Base-by-base conservation (phyloP, 1,140 invertebrate species). In the Cecropterus lyciades region DNA sequence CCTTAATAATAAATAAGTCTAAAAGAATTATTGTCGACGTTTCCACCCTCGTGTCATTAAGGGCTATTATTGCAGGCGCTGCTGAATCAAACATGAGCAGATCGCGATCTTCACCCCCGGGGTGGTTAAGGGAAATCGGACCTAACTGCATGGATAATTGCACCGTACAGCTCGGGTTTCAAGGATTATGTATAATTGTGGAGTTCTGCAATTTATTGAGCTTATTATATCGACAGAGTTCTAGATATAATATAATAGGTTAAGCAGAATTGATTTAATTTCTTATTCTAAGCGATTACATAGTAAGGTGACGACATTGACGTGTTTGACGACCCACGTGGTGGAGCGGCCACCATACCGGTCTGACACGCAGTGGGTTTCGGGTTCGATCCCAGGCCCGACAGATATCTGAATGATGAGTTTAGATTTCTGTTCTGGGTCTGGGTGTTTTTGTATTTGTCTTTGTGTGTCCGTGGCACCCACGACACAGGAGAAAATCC, bases 31-130 rank as follows among this genome's bases (percentile, higher is more conserved):
- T 62, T n/a, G n/a, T n/a, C n/a, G n/a, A n/a, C 45, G 30, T 59
- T 62, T 49, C 57, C 57, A 49, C 73, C 71, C 63, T 59, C 42
- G 48, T 72, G 70, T 79, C 65, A 84, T 85, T 84, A 84, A 72
- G 56, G 71, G 16, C 76, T 73, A 85, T 84, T 84, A 84, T 85
- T 75, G 73, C 73, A 53, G 68, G 67, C 73, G 59, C 75, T 70
- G 8, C 62, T 83, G 81, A 82, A 87, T 85, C 69, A 84, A 73
- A 81, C 76, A 85, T 85, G 81, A 84, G 76, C 65, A 20, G 76
- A 81, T 80, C 73, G 74, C 75, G 77, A 83, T 79, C 75, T 73
- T 66, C 55, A 53, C 30, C 57, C 49, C 66, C 72, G 68, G 72
- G 68, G 74, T 73, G 43, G 73, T 79, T 77, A 83, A 67, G 67